phyloP scores from a whole-genome alignment of 2,113 vertebrate genomes.

The Pelvicachromis taeniatus region DNA sequence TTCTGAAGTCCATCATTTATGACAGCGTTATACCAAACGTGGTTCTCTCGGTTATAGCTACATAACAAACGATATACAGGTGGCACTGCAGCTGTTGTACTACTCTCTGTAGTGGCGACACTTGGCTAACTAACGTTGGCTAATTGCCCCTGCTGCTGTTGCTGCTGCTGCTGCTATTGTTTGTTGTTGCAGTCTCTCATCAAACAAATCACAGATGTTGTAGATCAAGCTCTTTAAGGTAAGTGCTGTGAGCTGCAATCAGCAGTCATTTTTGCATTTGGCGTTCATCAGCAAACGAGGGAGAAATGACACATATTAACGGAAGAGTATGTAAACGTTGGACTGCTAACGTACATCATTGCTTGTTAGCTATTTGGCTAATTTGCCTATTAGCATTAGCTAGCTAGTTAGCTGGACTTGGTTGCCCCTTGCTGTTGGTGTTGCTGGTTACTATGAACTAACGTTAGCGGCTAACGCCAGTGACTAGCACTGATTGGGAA shows the following conservation, averaged over 20 bases:
- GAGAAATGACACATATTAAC: conserved; percentile 5
- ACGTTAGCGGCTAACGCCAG: conserved; percentile 60
- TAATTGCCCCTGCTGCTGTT: conserved; percentile 65
- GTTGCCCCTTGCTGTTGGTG: conserved; percentile 37
- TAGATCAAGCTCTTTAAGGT: conserved; percentile 76
- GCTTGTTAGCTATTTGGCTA: conserved; percentile 58
- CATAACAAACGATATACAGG: conserved; percentile 55
- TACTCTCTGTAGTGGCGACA: conserved; percentile 60
- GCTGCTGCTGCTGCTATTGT: conserved; percentile 68
- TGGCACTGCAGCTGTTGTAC: conserved; percentile 64
- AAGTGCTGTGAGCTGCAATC: conserved; percentile 63
- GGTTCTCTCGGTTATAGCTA: conserved; percentile 41
- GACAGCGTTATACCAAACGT: conserved; percentile 60
- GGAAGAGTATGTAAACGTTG: conserved; percentile 37
- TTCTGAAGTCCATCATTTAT: conserved; percentile 68
- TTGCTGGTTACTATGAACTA: conserved; percentile 46
- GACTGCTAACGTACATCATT: conserved; percentile 40
- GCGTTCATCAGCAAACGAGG: conserved; percentile 6
- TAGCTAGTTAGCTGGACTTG: conserved; percentile 59
- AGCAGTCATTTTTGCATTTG: conserved; percentile 19
- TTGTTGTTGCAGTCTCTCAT: conserved; percentile 76
- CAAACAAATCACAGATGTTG: conserved; percentile 82
- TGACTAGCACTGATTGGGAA: conserved; percentile 65
- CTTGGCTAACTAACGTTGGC: conserved; percentile 73
- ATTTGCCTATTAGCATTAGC: conserved; percentile 62